Evolutionary conservation across 2,888 invertebrate genomes (phyloP).

Genomic region (Nematopogon swammerdamellus): DNA sequence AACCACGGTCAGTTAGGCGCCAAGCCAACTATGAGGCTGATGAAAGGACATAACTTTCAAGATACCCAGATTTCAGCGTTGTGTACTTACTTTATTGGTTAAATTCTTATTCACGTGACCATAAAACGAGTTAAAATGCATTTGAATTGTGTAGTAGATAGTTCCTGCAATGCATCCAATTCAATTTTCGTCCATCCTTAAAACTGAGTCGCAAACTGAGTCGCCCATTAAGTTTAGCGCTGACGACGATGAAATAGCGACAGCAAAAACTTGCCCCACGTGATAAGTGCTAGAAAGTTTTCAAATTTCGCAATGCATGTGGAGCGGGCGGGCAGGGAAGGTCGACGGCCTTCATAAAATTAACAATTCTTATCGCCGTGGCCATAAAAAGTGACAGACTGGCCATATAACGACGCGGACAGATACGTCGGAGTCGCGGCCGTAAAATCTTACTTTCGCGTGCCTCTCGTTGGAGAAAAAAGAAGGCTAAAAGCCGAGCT

Average conservation of each 20-base stretch:
- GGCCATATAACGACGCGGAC: slow-evolving; percentile 5
- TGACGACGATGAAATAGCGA: not conserved
- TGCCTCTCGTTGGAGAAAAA: slow-evolving; percentile 20
- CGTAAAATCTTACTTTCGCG: slow-evolving; percentile 28
- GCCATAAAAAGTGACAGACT: slow-evolving; percentile 22
- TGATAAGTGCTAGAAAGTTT: not conserved
- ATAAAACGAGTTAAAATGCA: too few species aligned
- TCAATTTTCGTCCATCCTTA: too few species aligned
- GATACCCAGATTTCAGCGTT: too few species aligned
- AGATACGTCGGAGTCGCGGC: slow-evolving; percentile 7
- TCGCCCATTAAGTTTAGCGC: not conserved
- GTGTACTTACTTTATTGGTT: too few species aligned
- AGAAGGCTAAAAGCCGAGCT: slow-evolving; percentile 26
- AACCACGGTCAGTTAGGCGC: too few species aligned
- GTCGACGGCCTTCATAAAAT: slow-evolving; percentile 32
- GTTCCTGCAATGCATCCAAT: too few species aligned
- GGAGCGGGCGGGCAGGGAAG: slow-evolving; percentile 16
- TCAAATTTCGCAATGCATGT: slow-evolving; percentile 23
- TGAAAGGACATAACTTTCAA: too few species aligned
- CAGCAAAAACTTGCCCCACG: not conserved
- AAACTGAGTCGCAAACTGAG: too few species aligned
- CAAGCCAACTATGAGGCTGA: too few species aligned
- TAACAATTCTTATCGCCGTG: slow-evolving; percentile 47
- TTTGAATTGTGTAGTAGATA: too few species aligned
- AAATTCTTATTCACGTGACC: too few species aligned